Base-by-base conservation (phyloP, 2,888 invertebrate species). In the Corbicula japonica region DNA sequence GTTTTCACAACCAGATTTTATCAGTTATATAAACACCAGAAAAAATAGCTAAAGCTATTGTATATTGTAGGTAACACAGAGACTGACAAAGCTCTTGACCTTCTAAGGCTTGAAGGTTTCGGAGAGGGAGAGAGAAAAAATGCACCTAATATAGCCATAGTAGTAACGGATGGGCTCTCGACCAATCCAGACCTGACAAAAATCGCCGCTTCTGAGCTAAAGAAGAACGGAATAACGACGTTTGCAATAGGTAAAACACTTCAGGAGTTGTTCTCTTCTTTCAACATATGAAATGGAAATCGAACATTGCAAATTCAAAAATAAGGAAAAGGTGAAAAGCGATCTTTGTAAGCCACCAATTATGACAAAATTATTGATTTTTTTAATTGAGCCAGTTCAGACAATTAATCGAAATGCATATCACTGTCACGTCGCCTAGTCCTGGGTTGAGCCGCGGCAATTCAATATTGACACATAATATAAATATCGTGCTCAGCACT, bases 81-180 rank as follows among this genome's bases (percentile, higher is more conserved):
- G 48, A 63, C 63, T 1, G 63, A 63, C 35, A 63, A 34, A 32
- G 63, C 63, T 15, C 18, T 63, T 18, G 50, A 63, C 34, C 32
- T 63, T 32, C 50, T 63, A 18, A 48, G 63, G 26, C 46, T 63
- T 0, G 63, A 63, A 50, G 63, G 63, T 6, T 48, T 23, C 32
- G 30, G 48, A 48, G 5, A n/a, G n/a, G 32, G n/a, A 1, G 48
- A 62, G 5, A 44, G 62, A 30, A 32, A 28, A 1, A n/a, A 30
- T 12, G 46, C 44, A 12, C 68, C 80, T 26, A 76, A 80, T 28
- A 66, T 83, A 4, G 74, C 68, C 4, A 74, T 83, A 21, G 58
- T 83, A 1, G 69, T 83, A 4, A 83, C 83, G 1, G 76, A 83
- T 41, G 83, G 83, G 1, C 21, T 66, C 6, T 83, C 80, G 0